Conservation (phyloP, 2,113 vertebrate species). For the Charadrius vociferus region DNA sequence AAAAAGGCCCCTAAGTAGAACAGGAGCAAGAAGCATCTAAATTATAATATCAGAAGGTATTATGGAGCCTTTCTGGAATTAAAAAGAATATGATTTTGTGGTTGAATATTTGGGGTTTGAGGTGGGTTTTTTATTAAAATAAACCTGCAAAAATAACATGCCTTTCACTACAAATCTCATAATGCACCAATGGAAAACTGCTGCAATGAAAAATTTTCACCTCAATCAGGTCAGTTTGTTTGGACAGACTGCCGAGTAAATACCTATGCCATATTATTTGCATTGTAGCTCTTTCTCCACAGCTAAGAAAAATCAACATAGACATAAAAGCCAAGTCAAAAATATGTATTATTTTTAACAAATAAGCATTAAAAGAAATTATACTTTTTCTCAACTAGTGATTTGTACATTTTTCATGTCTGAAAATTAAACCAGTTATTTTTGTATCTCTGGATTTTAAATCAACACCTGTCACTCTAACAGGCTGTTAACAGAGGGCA, state of each 20-base stretch:
- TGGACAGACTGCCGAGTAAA: neutral
- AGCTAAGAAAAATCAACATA: neutral
- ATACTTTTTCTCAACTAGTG: neutral
- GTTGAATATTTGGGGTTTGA: neutral
- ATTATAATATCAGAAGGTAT: neutral
- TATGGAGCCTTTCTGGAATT: neutral
- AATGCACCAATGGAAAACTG: neutral
- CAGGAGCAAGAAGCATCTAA: neutral
- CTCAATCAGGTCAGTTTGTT: constrained; percentile 12
- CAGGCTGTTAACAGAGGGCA: neutral
- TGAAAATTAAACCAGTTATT: constrained; percentile 15
- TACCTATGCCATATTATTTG: neutral
- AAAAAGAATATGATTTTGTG: neutral
- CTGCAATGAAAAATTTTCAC: constrained; percentile 6
- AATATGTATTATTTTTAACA: neutral
- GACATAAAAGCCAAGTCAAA: neutral
- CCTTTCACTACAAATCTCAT: neutral
- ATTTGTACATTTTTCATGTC: neutral
- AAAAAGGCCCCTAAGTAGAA: neutral
- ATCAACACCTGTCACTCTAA: neutral
- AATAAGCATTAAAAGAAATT: neutral
- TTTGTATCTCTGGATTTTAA: neutral
- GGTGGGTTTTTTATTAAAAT: neutral
- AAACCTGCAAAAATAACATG: neutral
- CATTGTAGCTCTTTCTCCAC: neutral